Conservation (phyloP, 2,888 invertebrate genomes). For the Rotaria magnacalcarata region DNA sequence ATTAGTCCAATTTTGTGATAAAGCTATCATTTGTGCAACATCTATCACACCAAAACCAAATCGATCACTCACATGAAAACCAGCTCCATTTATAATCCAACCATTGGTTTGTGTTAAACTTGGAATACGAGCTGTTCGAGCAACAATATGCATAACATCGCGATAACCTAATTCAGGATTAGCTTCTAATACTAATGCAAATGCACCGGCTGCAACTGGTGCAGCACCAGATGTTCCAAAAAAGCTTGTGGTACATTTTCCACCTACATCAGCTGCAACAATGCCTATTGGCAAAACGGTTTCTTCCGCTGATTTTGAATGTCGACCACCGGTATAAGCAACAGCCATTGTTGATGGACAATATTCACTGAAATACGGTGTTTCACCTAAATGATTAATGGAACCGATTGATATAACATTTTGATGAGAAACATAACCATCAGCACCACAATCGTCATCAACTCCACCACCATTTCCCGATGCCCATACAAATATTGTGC, state of each 20-base stretch:
- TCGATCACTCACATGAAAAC: slow-evolving; percentile 53
- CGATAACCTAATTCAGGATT: slow-evolving; percentile 44
- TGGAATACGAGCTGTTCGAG: slow-evolving; percentile 44
- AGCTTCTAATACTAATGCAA: slow-evolving; percentile 46
- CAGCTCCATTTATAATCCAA: slow-evolving; percentile 47
- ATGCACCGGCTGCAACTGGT: slow-evolving; percentile 43
- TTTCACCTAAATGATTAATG: slow-evolving; percentile 39
- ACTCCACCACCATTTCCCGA: slow-evolving; percentile 43
- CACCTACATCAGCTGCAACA: slow-evolving; percentile 43
- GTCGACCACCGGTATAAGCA: slow-evolving; percentile 41
- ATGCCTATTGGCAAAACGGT: slow-evolving; percentile 3
- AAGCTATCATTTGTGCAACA: slow-evolving; percentile 54
- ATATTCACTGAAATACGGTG: slow-evolving; percentile 40
- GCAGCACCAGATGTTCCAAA: slow-evolving; percentile 45
- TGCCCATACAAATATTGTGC: slow-evolving; percentile 45
- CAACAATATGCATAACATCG: slow-evolving; percentile 46
- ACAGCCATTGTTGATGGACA: slow-evolving; percentile 46
- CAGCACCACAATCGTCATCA: slow-evolving; percentile 46
- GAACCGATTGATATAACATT: slow-evolving; percentile 45
- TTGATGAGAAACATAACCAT: slow-evolving; percentile 44
- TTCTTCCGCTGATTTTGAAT: background rate
- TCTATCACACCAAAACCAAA: slow-evolving; percentile 59
- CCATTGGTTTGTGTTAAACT: slow-evolving; percentile 24
- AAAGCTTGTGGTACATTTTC: slow-evolving; percentile 43
- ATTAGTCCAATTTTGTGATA: slow-evolving; percentile 53